Conservation (phyloP, 2,888 invertebrate genomes). For the Nudaria mundana region DNA sequence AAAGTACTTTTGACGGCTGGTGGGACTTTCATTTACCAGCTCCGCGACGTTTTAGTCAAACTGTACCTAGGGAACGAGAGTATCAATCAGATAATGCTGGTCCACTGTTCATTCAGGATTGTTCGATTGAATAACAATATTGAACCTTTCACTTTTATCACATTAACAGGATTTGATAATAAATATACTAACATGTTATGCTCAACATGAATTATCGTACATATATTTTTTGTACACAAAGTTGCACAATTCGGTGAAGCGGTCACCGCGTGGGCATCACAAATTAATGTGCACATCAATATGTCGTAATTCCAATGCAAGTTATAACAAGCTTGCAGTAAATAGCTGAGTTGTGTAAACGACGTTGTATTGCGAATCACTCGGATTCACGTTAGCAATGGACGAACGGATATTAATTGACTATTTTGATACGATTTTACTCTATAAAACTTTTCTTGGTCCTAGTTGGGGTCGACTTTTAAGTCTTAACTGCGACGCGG, state of each 20-base stretch:
- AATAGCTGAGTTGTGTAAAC: conserved; percentile 36
- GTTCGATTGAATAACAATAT: too few species aligned
- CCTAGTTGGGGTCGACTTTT: too few species aligned
- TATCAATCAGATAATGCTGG: too few species aligned
- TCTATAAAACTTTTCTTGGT: too few species aligned
- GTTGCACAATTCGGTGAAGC: conserved; percentile 32
- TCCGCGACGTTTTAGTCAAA: too few species aligned
- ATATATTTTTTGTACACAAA: conserved; percentile 21
- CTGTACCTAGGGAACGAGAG: too few species aligned
- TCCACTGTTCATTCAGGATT: too few species aligned
- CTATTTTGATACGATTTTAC: conserved; percentile 18
- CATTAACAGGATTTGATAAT: too few species aligned
- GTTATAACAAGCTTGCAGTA: conserved; percentile 36
- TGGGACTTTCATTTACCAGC: too few species aligned
- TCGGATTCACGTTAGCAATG: conserved; percentile 20
- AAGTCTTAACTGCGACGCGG: too few species aligned
- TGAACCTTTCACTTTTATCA: too few species aligned
- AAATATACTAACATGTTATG: conserved; percentile 16
- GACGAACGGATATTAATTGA: conserved; percentile 9
- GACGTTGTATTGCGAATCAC: conserved; percentile 36
- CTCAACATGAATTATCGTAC: conserved; percentile 22
- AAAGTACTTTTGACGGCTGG: too few species aligned
- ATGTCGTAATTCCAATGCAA: conserved; percentile 45
- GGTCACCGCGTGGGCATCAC: conserved; percentile 34
- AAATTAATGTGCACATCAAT: conserved; percentile 39